Base-by-base conservation (phyloP, 2,888 invertebrate genomes). In the Ditula angustiorana region DNA sequence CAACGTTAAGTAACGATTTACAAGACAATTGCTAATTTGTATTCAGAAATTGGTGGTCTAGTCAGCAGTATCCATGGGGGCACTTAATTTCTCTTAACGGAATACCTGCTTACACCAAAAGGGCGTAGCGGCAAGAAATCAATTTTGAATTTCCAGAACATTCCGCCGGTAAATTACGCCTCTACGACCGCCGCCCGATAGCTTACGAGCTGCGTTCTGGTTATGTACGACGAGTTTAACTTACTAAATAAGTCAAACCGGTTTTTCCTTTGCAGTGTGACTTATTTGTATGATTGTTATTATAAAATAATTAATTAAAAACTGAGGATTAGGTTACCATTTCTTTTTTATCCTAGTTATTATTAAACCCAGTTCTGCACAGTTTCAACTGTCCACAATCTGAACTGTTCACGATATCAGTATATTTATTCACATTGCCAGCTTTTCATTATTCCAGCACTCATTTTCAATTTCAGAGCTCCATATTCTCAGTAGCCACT, bases 91-190 rank as follows among this genome's bases (percentile, higher is more conserved):
- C 30, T 60, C 55, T 47, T 53, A 61, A 60, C 60, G 49, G 52
- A 67, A 66, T 68, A 66, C 68, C 68, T 68, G 68, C 64, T 68
- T 67, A 67, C 67, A 69, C 47, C 57, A 61, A 69, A 69, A 56
- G 69, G 69, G 69, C 69, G 69, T 65, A 58, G 61, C 62, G 67
- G 59, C 53, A 65, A 65, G 62, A 62, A 66, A 67, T 69, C 69
- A 66, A 66, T 69, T 69, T 69, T 46, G 67, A 69, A 67, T 67
- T 69, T 66, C 60, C 56, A 56, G 53, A 53, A 61, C 57, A 62
- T 50, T 62, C 52, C 62, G 24, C 52, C 50, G 50, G 47, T 67
- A 69, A 67, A 69, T 69, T 61, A 66, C 65, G 60, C 59, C 57
- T 50, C 41, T 41, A 41, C 52, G 50, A 41, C 57, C 50, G 58